phyloP scores from a whole-genome alignment of 2,888 invertebrate species.

The Papilio demoleus region DNA sequence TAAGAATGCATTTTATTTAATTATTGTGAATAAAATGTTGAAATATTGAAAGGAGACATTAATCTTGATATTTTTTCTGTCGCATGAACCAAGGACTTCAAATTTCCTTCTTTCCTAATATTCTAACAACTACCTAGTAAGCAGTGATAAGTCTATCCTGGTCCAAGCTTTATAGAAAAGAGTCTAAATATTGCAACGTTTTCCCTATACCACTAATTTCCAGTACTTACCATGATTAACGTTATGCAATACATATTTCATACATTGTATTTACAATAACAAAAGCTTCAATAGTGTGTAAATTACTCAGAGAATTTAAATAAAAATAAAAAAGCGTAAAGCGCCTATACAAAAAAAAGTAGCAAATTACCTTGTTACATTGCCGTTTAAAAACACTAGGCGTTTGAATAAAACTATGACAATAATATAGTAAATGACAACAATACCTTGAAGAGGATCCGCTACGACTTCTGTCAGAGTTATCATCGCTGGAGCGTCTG shows the following conservation, averaged over 20 bases:
- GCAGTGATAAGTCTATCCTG: background rate
- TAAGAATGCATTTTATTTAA: background rate
- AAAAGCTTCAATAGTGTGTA: background rate
- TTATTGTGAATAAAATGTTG: too few relatives aligned
- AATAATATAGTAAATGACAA: too few relatives aligned
- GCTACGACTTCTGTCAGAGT: slow-evolving; percentile 67
- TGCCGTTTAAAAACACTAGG: background rate
- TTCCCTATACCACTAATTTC: background rate
- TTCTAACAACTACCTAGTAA: background rate
- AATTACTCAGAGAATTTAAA: background rate
- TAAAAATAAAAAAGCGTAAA: background rate
- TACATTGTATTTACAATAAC: background rate
- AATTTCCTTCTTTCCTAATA: background rate
- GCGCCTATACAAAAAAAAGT: slow-evolving; percentile 7
- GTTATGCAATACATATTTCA: background rate
- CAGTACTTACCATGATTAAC: background rate
- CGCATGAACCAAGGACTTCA: too few relatives aligned
- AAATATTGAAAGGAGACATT: background rate
- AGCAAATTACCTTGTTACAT: background rate
- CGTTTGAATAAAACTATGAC: background rate
- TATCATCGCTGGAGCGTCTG: slow-evolving; percentile 77
- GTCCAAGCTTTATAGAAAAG: background rate
- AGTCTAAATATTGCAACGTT: background rate
- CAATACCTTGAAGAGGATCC: slow-evolving; percentile 69
- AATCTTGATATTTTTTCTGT: too few relatives aligned